A percentile compares a stretch with the other conserved stretches of the same genome.
These are phyloP conservation scores for Anas platyrhynchos DNA, from an alignment of 2,113 vertebrate species.

Conservation along the genomic window DNA sequence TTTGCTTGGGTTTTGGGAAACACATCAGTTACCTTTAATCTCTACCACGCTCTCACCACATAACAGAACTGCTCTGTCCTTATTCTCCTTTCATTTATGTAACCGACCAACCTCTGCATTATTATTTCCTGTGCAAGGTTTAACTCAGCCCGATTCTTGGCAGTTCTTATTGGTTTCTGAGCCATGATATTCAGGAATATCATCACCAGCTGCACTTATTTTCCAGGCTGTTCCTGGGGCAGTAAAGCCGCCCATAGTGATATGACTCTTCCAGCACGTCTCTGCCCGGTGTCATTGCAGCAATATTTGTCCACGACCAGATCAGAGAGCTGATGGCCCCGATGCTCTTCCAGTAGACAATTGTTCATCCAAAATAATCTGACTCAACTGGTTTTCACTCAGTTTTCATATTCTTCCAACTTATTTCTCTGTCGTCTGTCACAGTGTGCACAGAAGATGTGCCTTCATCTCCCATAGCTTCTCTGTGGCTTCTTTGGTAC, in stretches of 20 bases:
- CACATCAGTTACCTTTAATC: background rate
- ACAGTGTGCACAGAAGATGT: background rate
- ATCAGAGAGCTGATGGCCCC: background rate
- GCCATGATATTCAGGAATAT: background rate
- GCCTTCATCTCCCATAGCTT: background rate
- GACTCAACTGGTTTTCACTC: background rate
- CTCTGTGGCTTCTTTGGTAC: background rate
- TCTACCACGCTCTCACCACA: background rate
- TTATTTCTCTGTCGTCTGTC: background rate
- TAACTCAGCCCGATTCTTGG: background rate
- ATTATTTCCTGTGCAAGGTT: background rate
- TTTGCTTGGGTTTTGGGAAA: background rate
- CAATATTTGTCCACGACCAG: background rate
- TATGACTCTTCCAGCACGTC: background rate
- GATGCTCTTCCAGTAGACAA: background rate
- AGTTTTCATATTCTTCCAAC: background rate
- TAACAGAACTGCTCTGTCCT: background rate
- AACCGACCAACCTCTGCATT: background rate
- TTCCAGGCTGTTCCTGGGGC: background rate
- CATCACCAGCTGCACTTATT: background rate
- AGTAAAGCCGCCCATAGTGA: background rate
- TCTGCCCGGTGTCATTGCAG: background rate
- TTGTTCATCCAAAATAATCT: background rate
- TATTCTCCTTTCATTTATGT: background rate
- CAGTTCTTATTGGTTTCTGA: background rate